Conservation (phyloP, 2,113 vertebrate species). For the Nycticorax nycticorax region DNA sequence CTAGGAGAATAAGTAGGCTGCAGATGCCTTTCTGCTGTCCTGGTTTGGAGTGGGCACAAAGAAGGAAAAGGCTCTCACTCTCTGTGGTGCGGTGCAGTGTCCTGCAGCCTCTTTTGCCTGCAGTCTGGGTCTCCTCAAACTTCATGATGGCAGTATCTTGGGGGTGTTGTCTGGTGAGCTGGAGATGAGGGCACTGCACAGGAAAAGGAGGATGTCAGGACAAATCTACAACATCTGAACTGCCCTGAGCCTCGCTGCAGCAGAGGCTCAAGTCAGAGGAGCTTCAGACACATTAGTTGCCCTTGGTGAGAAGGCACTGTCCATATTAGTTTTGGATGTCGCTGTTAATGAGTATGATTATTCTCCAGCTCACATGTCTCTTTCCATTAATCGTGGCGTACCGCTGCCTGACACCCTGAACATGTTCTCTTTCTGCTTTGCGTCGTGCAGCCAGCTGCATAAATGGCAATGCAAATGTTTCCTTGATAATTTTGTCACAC, state of each 20-base stretch:
- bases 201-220: not conserved
- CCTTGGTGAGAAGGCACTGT: not conserved
- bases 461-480: not conserved
- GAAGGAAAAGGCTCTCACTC: not conserved
- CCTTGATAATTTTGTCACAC: conserved; percentile 51
- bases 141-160: rapidly evolving
- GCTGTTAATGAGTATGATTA: not conserved
- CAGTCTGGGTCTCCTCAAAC: not conserved
- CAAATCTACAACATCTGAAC: not conserved
- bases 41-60: not conserved
- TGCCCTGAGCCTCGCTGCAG: not conserved
- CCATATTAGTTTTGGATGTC: not conserved
- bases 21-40: not conserved
- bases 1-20: not conserved
- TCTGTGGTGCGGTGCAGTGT: not conserved
- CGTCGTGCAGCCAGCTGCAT: not conserved
- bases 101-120: not conserved
- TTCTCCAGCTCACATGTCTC: not conserved
- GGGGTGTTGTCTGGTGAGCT: not conserved
- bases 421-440: conserved; percentile 35
- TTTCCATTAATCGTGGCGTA: not conserved
- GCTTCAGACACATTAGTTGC: not conserved
- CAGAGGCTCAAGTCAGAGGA: not conserved
- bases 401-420: not conserved
- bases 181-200: not conserved